A percentile compares a stretch with the other conserved stretches of the same genome.
phyloP scores from a whole-genome alignment of 2,113 vertebrate genomes.

The Chrysemys picta region DNA sequence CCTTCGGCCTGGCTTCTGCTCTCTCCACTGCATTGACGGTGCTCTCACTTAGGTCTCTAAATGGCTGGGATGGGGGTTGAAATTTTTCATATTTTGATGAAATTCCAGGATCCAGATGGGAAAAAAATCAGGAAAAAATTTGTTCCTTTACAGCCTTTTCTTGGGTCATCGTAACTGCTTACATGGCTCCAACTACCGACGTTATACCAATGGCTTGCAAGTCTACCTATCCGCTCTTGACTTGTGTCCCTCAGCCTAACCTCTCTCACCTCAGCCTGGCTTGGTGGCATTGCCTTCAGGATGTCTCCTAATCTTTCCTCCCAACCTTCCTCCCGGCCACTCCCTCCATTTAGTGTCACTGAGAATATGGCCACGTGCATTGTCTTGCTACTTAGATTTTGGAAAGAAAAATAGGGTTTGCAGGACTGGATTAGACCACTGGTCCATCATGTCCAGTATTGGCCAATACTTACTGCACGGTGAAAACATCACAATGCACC shows the following conservation, averaged over 20 bases:
- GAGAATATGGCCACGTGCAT: background rate
- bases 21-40: background rate
- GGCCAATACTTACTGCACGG: background rate
- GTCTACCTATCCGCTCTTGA: conserved; percentile 52
- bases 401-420: background rate
- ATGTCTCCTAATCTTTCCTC: background rate
- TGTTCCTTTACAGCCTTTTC: background rate
- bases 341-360: background rate
- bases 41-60: background rate
- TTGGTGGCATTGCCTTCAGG: conserved; percentile 59
- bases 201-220: conserved; percentile 34
- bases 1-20: background rate
- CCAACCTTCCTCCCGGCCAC: background rate
- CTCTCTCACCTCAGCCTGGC: background rate
- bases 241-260: conserved; percentile 32
- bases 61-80: background rate
- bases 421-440: background rate
- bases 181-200: conserved; percentile 33
- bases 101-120: background rate
- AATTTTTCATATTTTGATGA: background rate
- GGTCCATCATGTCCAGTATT: background rate
- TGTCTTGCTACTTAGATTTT: background rate
- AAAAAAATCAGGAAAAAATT: conserved; percentile 22
- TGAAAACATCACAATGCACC: background rate
- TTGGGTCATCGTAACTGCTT: background rate